phyloP scores from a whole-genome alignment of 2,888 invertebrate species.

The Plebejus anna region DNA sequence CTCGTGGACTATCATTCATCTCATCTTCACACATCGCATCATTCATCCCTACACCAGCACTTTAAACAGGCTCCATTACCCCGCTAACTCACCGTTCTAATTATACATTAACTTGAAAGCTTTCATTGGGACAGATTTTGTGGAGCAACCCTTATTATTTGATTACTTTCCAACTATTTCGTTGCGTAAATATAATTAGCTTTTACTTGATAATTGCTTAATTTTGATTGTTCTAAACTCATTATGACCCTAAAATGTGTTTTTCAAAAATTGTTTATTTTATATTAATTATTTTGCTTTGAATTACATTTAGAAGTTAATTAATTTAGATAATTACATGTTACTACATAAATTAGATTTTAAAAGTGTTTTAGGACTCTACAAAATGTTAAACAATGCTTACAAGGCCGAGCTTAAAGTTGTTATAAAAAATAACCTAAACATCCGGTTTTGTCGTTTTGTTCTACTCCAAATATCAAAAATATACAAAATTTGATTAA shows the following conservation, averaged over 20 bases:
- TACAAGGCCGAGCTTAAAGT: too few species aligned
- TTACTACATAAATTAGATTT: too few species aligned
- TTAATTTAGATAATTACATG: background rate
- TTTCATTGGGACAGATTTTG: conserved; percentile 1
- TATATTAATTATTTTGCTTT: background rate
- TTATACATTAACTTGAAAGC: conserved; percentile 10
- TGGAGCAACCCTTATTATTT: conserved; percentile 11
- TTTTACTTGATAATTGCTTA: background rate
- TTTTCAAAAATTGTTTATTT: background rate
- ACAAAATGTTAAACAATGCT: too few species aligned
- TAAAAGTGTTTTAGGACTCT: too few species aligned
- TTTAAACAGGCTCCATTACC: background rate
- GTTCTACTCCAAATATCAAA: too few species aligned
- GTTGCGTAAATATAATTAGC: background rate
- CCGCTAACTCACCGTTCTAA: background rate
- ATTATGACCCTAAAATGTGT: background rate
- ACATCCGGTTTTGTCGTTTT: too few species aligned
- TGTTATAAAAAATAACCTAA: too few species aligned
- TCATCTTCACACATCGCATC: too few species aligned
- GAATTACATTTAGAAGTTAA: background rate
- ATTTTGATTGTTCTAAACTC: background rate
- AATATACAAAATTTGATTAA: too few species aligned
- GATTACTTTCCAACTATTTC: background rate
- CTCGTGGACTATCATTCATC: too few species aligned
- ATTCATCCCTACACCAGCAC: background rate